Conservation (phyloP, 2,888 invertebrate genomes). For the Kuschelorhynchus macadamiae region DNA sequence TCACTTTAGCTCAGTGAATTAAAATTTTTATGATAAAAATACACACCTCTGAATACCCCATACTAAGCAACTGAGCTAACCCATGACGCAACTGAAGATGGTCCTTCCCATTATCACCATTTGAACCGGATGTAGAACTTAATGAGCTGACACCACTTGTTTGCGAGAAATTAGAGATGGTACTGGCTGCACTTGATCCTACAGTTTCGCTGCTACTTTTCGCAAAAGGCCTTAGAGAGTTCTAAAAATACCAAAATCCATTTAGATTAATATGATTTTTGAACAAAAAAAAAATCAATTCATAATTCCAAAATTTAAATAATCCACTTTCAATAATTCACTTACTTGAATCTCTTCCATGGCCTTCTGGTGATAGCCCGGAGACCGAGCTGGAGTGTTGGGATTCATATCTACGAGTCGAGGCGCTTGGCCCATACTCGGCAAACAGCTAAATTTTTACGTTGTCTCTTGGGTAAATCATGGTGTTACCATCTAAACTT, state of each 20-base stretch:
- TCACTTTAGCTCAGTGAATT: too few relatives aligned
- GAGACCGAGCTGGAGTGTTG: constrained; percentile 71
- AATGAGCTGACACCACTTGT: constrained; percentile 76
- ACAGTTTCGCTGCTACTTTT: constrained; percentile 74
- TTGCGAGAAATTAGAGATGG: constrained; percentile 76
- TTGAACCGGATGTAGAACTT: constrained; percentile 70
- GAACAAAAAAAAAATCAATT: too few relatives aligned
- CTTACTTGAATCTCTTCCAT: constrained; percentile 79
- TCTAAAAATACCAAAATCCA: constrained; percentile 70
- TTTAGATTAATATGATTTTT: too few relatives aligned
- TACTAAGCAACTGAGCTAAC: constrained; percentile 76
- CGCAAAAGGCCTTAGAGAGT: constrained; percentile 85
- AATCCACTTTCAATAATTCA: too few relatives aligned
- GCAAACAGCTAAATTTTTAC: constrained; percentile 62
- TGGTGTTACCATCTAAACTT: not conserved
- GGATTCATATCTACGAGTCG: constrained; percentile 71
- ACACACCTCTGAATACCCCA: constrained; percentile 83
- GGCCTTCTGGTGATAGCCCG: constrained; percentile 89
- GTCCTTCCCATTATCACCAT: constrained; percentile 73
- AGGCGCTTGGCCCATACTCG: constrained; percentile 72
- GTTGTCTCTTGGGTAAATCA: constrained; percentile 16
- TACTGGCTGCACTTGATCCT: constrained; percentile 83
- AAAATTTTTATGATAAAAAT: too few relatives aligned
- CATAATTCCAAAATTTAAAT: too few relatives aligned
- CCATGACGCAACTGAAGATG: constrained; percentile 76